These are phyloP conservation scores for Clamator glandarius DNA, from an alignment of 2,797 vertebrate species.

Conservation along the genomic window DNA sequence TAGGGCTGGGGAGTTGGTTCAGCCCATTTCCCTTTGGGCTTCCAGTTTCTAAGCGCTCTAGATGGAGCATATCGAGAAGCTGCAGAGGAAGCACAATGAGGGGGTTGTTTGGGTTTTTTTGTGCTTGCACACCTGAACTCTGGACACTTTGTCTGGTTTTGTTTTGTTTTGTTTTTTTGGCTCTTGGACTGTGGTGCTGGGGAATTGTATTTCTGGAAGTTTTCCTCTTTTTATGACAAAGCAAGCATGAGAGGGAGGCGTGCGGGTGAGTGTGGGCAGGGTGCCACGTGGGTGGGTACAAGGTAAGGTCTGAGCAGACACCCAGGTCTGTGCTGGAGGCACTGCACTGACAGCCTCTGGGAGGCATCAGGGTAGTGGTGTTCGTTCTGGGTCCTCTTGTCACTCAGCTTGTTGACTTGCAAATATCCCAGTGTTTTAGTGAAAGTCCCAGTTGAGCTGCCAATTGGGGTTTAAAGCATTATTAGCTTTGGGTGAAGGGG, in stretches of 20 bases:
- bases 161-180: neutral
- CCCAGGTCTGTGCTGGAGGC: neutral
- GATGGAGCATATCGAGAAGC: neutral
- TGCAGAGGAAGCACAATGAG: neutral
- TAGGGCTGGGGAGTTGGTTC: neutral
- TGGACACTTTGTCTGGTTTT: neutral
- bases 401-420: neutral
- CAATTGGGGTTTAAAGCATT: neutral
- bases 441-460: neutral
- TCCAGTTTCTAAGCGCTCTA: neutral
- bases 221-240: neutral
- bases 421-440: neutral
- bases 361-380: neutral
- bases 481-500: neutral
- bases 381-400: neutral
- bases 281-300: fast-evolving
- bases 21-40: neutral
- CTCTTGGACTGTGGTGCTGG: neutral
- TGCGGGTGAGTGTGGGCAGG: too few relatives aligned
- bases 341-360: neutral
- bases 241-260: neutral
- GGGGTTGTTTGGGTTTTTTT: neutral
- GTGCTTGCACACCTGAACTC: neutral
- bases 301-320: neutral
- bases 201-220: neutral